These are phyloP conservation scores for Styela clava DNA, from an alignment of 23 tunicate genomes.

Conservation along the genomic window DNA sequence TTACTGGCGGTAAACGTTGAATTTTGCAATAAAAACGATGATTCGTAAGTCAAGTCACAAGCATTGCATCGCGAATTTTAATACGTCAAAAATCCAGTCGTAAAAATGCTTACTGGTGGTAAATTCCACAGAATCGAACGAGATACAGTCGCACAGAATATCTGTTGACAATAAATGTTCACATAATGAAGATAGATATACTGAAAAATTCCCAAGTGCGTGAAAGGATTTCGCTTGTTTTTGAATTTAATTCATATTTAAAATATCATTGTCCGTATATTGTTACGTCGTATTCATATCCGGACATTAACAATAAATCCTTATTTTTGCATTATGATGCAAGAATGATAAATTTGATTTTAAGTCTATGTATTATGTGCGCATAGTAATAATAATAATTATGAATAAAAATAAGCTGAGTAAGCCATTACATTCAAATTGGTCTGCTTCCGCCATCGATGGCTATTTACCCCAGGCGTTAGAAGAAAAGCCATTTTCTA, in stretches of 20 bases:
- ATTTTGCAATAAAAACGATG: too few relatives aligned
- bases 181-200: not conserved
- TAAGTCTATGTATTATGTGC: not conserved
- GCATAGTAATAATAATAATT: not conserved
- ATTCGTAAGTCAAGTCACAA: too few relatives aligned
- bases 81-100: too few relatives aligned
- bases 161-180: too few relatives aligned
- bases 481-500: too few relatives aligned
- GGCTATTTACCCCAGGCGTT: not conserved
- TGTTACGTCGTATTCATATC: not conserved
- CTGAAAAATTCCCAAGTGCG: too few relatives aligned
- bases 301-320: not conserved
- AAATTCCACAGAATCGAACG: not conserved
- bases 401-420: not conserved
- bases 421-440: not conserved
- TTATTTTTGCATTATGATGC: not conserved
- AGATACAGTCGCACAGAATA: not conserved
- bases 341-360: not conserved
- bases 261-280: not conserved
- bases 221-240: too few relatives aligned
- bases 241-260: not conserved
- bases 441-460: not conserved
- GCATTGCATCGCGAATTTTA: too few relatives aligned
- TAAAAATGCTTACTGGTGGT: too few relatives aligned
- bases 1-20: too few relatives aligned